Conservation (phyloP, 2,113 vertebrate genomes). For the Steatornis caripensis region DNA sequence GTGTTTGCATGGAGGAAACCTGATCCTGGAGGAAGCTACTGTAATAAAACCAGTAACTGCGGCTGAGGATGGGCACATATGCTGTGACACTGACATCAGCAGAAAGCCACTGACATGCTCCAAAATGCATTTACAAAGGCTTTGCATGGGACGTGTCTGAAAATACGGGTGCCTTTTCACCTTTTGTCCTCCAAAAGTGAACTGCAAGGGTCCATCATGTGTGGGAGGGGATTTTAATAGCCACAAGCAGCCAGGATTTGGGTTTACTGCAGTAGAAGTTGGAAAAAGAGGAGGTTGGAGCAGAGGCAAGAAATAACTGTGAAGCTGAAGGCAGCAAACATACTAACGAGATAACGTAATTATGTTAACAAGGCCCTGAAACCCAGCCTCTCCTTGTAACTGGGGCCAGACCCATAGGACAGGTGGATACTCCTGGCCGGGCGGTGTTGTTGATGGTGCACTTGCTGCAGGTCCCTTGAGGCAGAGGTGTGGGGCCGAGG, state of each 20-base stretch:
- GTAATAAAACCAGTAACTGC: background rate
- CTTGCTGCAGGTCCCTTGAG: background rate
- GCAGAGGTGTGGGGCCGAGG: background rate
- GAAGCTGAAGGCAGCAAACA: background rate
- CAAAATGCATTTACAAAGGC: background rate
- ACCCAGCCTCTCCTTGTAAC: background rate
- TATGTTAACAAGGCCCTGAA: background rate
- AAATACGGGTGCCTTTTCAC: background rate
- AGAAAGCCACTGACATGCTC: background rate
- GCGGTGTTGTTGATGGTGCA: background rate
- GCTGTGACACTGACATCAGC: background rate
- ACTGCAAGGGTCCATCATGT: background rate
- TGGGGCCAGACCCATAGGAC: accelerated
- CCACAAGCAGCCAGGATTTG: background rate
- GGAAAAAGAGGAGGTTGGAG: background rate
- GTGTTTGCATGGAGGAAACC: background rate
- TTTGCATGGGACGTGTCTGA: background rate
- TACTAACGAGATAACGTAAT: accelerated
- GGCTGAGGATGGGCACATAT: background rate
- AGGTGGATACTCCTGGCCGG: accelerated
- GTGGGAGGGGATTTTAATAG: background rate
- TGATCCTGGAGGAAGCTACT: background rate
- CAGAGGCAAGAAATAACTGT: background rate
- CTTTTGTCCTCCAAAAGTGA: background rate
- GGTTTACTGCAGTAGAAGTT: background rate